Base-by-base conservation (phyloP, 2,888 invertebrate species). In the Saturnia pavonia region DNA sequence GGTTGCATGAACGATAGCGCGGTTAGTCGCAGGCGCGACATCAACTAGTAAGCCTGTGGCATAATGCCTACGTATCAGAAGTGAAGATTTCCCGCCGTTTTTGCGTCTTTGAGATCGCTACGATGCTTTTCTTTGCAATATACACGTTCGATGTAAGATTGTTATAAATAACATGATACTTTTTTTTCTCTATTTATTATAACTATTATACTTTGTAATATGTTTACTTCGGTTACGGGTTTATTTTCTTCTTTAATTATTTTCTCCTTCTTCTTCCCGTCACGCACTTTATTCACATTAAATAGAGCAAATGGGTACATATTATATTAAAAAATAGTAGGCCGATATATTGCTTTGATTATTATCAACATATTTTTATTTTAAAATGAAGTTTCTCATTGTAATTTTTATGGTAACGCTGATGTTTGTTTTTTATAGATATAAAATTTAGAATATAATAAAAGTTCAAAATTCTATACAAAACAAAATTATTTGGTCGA, bases 21-120 rank as follows among this genome's bases (percentile, higher is more conserved):
- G 69, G 79, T 85, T 86, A 93, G 93, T 94, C 91, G 92, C 91
- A 78, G 84, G 75, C 80, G 91, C 88, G 91, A 89, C 91, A 79
- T 89, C 87, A 86, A 87, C 87, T 87, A 71, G 85, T 78, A 78
- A 82, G 83, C 82, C 74, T 75, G 82, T 78, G 74, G 73, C 11
- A 71, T 69, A 73, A 71, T 74, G 71, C 73, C 68, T 77, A 72
- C 73, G 8, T 22, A 76, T 73, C 34, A 45, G 65, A 43, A 69
- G 69, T 68, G 71, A 71, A 66, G 69, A 72, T 76, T 86, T 86
- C 85, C 85, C 85, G 86, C 85, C 82, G 75, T 80, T 83, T 77
- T 85, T 85, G 82, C 89, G 88, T 83, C 77, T 81, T 79, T 78
- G 74, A 86, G 80, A 83, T 88, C 87, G 88, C 74, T 72, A 48